Evolutionary conservation across 2,888 invertebrate species (phyloP).

Genomic region (Pasiphila rectangulata): DNA sequence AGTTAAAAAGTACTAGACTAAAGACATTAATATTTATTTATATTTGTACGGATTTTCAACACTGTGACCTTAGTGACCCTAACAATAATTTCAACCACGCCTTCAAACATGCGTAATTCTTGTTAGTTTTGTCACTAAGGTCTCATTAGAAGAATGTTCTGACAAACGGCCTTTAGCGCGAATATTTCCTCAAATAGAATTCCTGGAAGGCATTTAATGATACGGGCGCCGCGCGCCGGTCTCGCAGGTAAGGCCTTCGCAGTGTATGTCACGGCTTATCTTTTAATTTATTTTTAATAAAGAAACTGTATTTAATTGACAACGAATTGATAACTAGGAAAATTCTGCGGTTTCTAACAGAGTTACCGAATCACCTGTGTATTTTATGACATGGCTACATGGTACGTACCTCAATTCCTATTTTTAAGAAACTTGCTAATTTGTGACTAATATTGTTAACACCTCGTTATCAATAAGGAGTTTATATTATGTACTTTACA

Average conservation of each 20-base stretch:
- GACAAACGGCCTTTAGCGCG: conserved; percentile 9
- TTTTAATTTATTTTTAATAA: no score
- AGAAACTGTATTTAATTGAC: no score
- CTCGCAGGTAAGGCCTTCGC: conserved; percentile 17
- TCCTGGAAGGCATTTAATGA: conserved; percentile 14
- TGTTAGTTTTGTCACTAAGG: background rate
- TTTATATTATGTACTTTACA: no score
- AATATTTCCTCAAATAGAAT: conserved; percentile 21
- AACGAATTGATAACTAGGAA: no score
- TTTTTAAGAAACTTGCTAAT: no score
- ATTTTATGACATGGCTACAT: no score
- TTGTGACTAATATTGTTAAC: no score
- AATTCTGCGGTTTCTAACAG: no score
- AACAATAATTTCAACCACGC: background rate
- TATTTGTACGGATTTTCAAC: background rate
- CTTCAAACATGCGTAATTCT: background rate
- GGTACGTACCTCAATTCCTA: no score
- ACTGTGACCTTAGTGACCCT: background rate
- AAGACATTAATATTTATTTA: background rate
- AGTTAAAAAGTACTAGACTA: background rate
- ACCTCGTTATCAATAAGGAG: no score
- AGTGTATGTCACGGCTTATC: conserved; percentile 1
- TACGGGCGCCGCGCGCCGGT: conserved; percentile 18
- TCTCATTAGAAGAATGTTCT: conserved; percentile 4
- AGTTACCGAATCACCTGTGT: no score